Evolutionary conservation across 2,113 vertebrate genomes (phyloP), one percentile per base, ranked within the genome.

Genomic region (Suricata suricatta): DNA sequence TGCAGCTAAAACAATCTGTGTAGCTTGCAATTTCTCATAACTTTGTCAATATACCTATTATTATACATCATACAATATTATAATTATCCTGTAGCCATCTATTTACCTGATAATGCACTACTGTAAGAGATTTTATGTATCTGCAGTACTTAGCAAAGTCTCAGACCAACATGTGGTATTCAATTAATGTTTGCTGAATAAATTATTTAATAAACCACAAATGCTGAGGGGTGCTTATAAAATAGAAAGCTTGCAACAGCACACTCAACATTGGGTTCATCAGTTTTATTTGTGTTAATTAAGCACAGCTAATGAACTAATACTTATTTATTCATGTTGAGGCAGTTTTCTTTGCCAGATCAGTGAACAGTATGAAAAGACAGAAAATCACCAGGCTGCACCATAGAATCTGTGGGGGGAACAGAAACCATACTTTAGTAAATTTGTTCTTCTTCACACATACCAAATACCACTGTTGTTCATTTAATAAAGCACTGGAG

Each of bases 251-350:
- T 88, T 76, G 21, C 23, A 94, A 88, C 3, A 88, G 35, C 33
- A 84, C 69, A 95, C 21, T 85, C 64, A 94, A 63, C 7, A 76
- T 16, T 86, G 35, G 38, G 85, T 91, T 93, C 85, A 93, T 86
- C 52, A 90, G 83, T 85, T 95, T 95, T 96, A 96, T 96, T 94
- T 97, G 66, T 85, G 77, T 86, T 97, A 96, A 97, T 97, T 97
- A 97, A 94, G 77, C 66, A 95, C 35, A 85, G 47, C 88, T 94
- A 97, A 97, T 94, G 64, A 95, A 95, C 38, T 92, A 96, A 97
- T 96, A 79, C 79, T 93, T 88, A 97, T 96, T 98, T 93, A 97
- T 90, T 97, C 52, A 90, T 17, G 9, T 85, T 52, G 17, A 90
- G 25, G 90, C 41, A 97, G 88, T 97, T 96, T 95, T 87, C 71